Percentiles rank a stretch among this genome's conserved stretches.
These are phyloP conservation scores for Sinocyclocheilus grahami DNA, from an alignment of 2,113 vertebrate genomes.

Conservation along the genomic window DNA sequence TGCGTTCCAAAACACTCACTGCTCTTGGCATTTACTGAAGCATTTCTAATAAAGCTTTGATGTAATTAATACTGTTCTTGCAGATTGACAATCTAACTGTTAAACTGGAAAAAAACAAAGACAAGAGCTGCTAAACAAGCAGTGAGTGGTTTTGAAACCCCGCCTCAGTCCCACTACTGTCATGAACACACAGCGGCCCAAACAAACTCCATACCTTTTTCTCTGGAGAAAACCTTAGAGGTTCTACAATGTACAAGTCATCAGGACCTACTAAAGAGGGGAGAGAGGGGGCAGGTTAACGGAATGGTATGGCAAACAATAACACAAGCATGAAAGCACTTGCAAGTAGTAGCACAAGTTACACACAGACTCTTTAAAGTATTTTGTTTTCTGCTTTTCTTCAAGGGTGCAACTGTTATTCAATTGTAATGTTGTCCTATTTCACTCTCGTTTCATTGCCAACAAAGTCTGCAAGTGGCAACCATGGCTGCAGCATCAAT, in stretches of 20 bases:
- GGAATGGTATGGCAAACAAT: slow-evolving; percentile 70
- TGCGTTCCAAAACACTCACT: slow-evolving; percentile 44
- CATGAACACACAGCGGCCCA: slow-evolving; percentile 57
- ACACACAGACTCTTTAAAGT: not conserved
- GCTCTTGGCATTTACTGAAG: not conserved
- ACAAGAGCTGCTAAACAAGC: not conserved
- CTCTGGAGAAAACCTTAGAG: slow-evolving; percentile 96
- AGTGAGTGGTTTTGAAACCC: slow-evolving; percentile 37
- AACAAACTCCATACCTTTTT: slow-evolving; percentile 89
- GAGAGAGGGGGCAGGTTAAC: slow-evolving; percentile 76
- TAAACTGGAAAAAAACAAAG: not conserved
- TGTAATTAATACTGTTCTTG: not conserved
- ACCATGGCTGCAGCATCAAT: not conserved
- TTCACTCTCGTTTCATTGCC: not conserved
- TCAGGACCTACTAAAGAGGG: slow-evolving; percentile 88
- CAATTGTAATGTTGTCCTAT: not conserved
- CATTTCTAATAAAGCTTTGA: not conserved
- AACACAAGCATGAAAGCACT: slow-evolving; percentile 73
- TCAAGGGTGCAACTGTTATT: not conserved
- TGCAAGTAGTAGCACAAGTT: slow-evolving; percentile 69
- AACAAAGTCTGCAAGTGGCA: not conserved
- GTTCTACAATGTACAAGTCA: slow-evolving; percentile 99
- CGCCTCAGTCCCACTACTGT: slow-evolving; percentile 47
- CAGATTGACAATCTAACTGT: not conserved
- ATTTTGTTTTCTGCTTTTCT: not conserved